These are phyloP conservation scores for Agrochola litura DNA, from an alignment of 2,888 invertebrate genomes.

Conservation along the genomic window DNA sequence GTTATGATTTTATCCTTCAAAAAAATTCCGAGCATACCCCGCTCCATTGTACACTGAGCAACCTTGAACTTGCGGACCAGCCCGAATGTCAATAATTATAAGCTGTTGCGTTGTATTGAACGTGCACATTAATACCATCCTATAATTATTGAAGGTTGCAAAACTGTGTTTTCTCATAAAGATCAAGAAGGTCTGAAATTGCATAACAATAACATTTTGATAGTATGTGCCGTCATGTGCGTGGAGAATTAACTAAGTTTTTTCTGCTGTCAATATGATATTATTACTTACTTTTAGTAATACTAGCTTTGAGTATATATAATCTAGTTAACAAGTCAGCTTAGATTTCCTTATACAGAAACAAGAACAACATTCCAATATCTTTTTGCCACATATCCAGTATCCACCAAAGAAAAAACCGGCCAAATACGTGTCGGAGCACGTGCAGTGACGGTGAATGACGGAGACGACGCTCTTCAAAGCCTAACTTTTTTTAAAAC, in stretches of 20 bases:
- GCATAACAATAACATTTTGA: background rate
- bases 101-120: too few species aligned
- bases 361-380: constrained; percentile 7
- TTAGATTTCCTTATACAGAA: background rate
- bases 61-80: too few species aligned
- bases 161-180: background rate
- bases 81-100: too few species aligned
- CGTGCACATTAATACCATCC: background rate
- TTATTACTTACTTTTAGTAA: background rate
- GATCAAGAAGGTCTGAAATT: background rate
- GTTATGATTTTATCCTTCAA: too few species aligned
- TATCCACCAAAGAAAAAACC: background rate
- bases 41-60: too few species aligned
- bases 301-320: background rate
- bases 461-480: too few species aligned
- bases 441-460: too few species aligned
- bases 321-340: background rate
- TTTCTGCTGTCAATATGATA: background rate
- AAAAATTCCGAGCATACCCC: too few species aligned
- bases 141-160: too few species aligned
- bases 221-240: background rate
- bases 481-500: background rate
- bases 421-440: too few species aligned
- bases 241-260: background rate
- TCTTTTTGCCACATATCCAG: background rate